phyloP scores from a whole-genome alignment of 2,797 vertebrate species.

The Nothura maculosa region DNA sequence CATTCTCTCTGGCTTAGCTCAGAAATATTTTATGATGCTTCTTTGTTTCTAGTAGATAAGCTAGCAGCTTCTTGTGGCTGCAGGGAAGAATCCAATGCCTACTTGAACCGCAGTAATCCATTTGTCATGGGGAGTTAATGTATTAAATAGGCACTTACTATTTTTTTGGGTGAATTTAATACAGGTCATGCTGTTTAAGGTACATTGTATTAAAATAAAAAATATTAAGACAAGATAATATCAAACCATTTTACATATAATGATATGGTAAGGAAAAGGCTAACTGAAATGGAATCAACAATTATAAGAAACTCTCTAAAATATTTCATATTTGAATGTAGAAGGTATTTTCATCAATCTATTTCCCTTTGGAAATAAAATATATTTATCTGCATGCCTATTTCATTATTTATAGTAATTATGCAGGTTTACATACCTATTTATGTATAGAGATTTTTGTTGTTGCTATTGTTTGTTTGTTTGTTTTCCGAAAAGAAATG shows the following conservation, averaged over 20 bases:
- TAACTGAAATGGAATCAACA: not conserved
- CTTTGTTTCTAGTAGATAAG: conserved; percentile 57
- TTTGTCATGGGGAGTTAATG: conserved; percentile 38
- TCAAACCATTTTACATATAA: not conserved
- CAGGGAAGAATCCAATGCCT: conserved; percentile 51
- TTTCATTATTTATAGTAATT: conserved; percentile 7
- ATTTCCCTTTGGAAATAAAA: not conserved
- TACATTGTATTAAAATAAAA: not conserved
- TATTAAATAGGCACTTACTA: not conserved
- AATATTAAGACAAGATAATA: not conserved
- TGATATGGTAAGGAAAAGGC: not conserved
- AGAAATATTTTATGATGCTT: conserved; percentile 51
- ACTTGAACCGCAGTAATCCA: conserved; percentile 52
- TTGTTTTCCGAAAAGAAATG: not conserved
- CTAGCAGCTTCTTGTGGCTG: conserved; percentile 42
- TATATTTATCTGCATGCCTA: not conserved
- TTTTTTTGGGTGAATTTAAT: not conserved
- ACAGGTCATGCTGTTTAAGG: not conserved
- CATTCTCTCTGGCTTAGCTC: conserved; percentile 28
- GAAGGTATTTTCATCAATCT: not conserved
- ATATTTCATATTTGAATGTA: not conserved
- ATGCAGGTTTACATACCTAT: not conserved
- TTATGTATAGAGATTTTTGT: fast-evolving
- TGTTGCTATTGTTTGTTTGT: not conserved
- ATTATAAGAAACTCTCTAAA: not conserved